Base-by-base conservation (phyloP, 2,113 vertebrate genomes). In the Narcine bancroftii region DNA sequence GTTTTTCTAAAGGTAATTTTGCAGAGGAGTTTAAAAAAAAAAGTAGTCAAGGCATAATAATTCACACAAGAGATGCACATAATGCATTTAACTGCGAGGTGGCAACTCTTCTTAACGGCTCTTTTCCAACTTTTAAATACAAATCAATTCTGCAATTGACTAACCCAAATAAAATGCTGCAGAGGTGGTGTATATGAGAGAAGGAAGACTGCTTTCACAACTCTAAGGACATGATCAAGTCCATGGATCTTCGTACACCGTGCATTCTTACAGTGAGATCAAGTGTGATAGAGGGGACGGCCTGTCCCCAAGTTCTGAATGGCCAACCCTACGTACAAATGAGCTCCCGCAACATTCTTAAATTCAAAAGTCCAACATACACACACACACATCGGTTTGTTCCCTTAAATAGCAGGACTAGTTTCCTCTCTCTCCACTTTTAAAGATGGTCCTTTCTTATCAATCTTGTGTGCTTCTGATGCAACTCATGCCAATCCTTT, bases 1-100 rank as follows among this genome's bases (percentile, higher is more conserved):
- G 60, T 42, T 91, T 69, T 69, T 69, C 42, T 66, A 91, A 91
- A 69, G 65, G 42, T 45, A 45, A 69, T 45, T 69, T 91, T 91
- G 65, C 89, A 69, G 89, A 87, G 33, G 66, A 60, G 60, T 63
- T 87, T 56, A 60, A 93, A 93, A 92, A 53, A 83, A 11, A n/a
- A 60, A 56, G 56, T n/a, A 87, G 81, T 87, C 81, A 87, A 53
- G n/a, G 81, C 81, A 87, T 60, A 50, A 60, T 63, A 87, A 87
- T 60, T 87, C 33, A 87, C n/a, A 87, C 21, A 75, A 75, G 72
- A 75, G 72, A 75, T 75, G 72, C 72, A 75, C 10, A 39, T 75
- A n/a, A 39, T 75, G 81, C 53, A 60, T 87, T 60, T 60, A 87
- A 60, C 81, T 21, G 81, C 6, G 53, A 87, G 81, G 53, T 60